Conservation (phyloP, 2,888 invertebrate species). For the Sceliomorpha sp. region DNA sequence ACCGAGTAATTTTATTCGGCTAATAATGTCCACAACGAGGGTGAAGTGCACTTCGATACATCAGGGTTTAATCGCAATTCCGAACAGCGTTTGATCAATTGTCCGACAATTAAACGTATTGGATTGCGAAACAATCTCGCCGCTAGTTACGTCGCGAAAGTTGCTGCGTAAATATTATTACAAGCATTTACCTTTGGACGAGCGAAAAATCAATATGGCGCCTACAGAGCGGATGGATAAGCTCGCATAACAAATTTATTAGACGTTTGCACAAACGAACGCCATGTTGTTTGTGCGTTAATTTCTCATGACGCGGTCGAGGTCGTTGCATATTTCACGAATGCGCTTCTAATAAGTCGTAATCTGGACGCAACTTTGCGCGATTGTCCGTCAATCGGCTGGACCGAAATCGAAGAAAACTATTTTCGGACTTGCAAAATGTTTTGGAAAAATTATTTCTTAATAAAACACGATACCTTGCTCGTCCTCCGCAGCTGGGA, state of each 20-base stretch:
- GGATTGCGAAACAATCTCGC: slow-evolving; percentile 28
- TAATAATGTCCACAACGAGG: slow-evolving; percentile 39
- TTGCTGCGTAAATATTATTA: slow-evolving; percentile 40
- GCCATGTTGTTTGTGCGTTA: not conserved
- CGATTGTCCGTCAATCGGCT: no score
- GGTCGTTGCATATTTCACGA: not conserved
- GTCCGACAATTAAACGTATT: slow-evolving; percentile 36
- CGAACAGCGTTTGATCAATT: slow-evolving; percentile 40
- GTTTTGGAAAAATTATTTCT: no score
- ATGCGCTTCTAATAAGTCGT: no score
- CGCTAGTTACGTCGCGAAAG: slow-evolving; percentile 22
- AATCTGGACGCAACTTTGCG: no score
- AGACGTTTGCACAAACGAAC: not conserved
- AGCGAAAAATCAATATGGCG: slow-evolving; percentile 19
- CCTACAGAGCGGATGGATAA: not conserved
- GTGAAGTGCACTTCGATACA: slow-evolving; percentile 31
- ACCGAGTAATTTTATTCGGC: slow-evolving; percentile 42
- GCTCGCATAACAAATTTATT: slow-evolving; percentile 12
- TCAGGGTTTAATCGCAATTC: slow-evolving; percentile 24
- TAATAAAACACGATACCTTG: no score
- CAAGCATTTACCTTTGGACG: slow-evolving; percentile 30
- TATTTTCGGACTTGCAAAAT: no score
- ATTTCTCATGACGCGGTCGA: not conserved
- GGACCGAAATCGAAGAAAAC: no score
- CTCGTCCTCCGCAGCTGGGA: no score